phyloP scores from a whole-genome alignment of 2,797 vertebrate genomes.

The Neomorphus geoffroyi region DNA sequence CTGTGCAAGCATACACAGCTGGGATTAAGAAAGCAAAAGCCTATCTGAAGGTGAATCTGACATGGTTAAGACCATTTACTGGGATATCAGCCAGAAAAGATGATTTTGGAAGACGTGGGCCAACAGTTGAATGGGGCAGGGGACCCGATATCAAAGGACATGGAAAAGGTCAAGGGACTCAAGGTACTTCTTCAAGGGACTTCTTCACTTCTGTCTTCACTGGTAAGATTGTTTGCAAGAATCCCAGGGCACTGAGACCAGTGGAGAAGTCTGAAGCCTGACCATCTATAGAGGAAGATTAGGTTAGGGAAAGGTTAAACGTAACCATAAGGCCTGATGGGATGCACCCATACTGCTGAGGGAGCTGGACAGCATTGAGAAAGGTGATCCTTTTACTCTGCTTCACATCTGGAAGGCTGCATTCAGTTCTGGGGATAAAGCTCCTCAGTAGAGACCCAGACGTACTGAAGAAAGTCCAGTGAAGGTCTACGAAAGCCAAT shows the following conservation, averaged over 20 bases:
- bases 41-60: background rate
- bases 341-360: background rate
- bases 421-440: background rate
- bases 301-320: background rate
- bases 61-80: background rate
- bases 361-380: background rate
- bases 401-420: background rate
- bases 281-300: background rate
- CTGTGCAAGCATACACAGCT: background rate
- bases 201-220: background rate
- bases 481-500: background rate
- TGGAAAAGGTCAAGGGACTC: background rate
- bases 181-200: too few relatives aligned
- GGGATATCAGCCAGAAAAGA: background rate
- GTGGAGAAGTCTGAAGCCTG: background rate
- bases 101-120: background rate
- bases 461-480: background rate
- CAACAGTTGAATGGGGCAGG: background rate
- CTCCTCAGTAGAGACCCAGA: background rate
- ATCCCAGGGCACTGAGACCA: background rate
- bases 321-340: background rate
- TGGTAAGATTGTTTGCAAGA: background rate
- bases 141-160: background rate
- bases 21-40: background rate
- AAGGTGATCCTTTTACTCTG: background rate